phyloP scores from a whole-genome alignment of 2,888 invertebrate species.

The Tinea semifulvella region DNA sequence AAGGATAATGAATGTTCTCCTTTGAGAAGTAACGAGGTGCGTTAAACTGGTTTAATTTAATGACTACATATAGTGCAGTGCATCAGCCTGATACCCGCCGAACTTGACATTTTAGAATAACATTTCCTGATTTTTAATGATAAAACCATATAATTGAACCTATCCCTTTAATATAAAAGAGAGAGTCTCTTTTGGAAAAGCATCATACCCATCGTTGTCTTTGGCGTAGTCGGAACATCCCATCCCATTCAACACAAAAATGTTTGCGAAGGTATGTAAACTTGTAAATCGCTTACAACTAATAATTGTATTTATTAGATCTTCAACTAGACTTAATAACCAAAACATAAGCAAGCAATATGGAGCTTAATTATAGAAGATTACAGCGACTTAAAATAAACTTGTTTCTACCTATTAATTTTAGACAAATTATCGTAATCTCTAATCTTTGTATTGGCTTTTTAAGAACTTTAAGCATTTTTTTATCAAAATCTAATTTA shows the following conservation, averaged over 20 bases:
- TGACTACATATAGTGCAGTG: conserved; percentile 22
- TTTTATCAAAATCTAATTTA: too few species aligned
- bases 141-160: conserved; percentile 33
- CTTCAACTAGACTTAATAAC: too few species aligned
- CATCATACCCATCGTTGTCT: conserved; percentile 38
- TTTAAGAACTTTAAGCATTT: too few species aligned
- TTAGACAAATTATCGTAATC: too few species aligned
- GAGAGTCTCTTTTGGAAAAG: conserved; percentile 20
- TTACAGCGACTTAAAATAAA: too few species aligned
- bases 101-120: conserved; percentile 51
- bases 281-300: too few species aligned
- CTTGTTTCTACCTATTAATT: too few species aligned
- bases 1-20: not conserved
- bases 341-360: too few species aligned
- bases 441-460: too few species aligned
- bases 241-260: conserved; percentile 29
- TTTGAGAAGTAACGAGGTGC: not conserved
- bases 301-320: too few species aligned
- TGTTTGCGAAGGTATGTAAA: conserved; percentile 48
- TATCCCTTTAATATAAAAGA: conserved; percentile 36
- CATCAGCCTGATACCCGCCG: conserved; percentile 30
- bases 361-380: too few species aligned
- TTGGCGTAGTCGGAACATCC: conserved; percentile 44
- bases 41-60: conserved; percentile 9
- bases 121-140: conserved; percentile 50